Evolutionary conservation across 2,113 vertebrate species (phyloP), one percentile per base, ranked within the genome.

Genomic region (Genyomyrus donnyi): DNA sequence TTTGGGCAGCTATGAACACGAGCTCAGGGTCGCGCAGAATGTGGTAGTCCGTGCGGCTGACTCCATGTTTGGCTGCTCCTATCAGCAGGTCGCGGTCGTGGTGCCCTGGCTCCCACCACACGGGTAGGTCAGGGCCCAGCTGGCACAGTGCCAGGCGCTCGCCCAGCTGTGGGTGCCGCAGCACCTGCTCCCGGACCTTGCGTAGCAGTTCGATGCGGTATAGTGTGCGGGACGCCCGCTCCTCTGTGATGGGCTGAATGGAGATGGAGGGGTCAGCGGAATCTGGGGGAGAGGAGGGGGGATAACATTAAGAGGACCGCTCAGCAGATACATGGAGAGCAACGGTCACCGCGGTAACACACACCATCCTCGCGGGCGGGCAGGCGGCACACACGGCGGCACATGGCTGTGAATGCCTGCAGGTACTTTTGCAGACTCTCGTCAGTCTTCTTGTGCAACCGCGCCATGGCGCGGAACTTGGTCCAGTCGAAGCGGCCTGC

Each of bases 1-100:
- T 97, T 77, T 99, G 98, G 56, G 98, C 97, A 21, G 95, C 93
- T 96, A 98, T 98, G 93, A 99, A 99, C 0, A 97, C 97, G 24
- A 99, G 97, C 86, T 99, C 98, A 0, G 98, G 98, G 93, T 99
- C 98, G 85, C 98, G 96, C 89, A 99, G 97, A 92, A 99, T 99
- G 95, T 99, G 98, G 93, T 99, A 99, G 93, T 99, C 98, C 88
- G 98, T 99, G 91, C 98, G 97, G 96, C 98, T 99, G 84, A 99
- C 98, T 8, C 98, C 98, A 0, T 99, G 98, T 90, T 99, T 99
- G 89, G 98, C 98, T 35, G 98, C 98, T 66, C 98, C 98, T 53
- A 98, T 95, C 24, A 99, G 96, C 90, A 99, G 96, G 95, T 99
- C 98, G 39, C 97, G 96, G 92, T 99, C 98, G 1, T 99, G 98